phyloP scores from a whole-genome alignment of 1,140 invertebrate species.

The Trachymyrmex cornetzi region DNA sequence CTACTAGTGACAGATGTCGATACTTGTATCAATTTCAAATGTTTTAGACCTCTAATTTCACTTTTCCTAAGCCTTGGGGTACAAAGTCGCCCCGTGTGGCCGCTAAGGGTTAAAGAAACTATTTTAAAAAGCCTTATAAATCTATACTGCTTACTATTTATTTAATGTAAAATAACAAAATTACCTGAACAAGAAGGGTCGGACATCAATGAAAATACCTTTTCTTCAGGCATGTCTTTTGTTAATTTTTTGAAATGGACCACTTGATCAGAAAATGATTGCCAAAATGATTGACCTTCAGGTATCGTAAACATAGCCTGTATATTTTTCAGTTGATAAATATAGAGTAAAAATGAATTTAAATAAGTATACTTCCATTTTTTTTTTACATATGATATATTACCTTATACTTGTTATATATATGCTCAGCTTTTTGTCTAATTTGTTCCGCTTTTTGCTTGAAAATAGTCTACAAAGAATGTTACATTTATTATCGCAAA shows the following conservation, averaged over 20 bases:
- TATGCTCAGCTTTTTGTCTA: slow-evolving; percentile 89
- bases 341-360: slow-evolving; percentile 35
- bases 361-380: slow-evolving; percentile 21
- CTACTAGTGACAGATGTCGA: too few species aligned
- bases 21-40: too few species aligned
- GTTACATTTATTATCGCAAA: background rate
- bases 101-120: too few species aligned
- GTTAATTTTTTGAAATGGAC: slow-evolving; percentile 88
- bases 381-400: slow-evolving; percentile 53
- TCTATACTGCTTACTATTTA: background rate
- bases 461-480: slow-evolving; percentile 85
- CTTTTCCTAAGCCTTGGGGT: too few species aligned
- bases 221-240: slow-evolving; percentile 87
- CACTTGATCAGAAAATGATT: slow-evolving; percentile 88
- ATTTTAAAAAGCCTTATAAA: background rate
- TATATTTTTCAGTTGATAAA: slow-evolving; percentile 67
- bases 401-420: slow-evolving; percentile 90
- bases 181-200: slow-evolving; percentile 82
- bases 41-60: too few species aligned
- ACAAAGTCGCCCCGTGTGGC: too few species aligned
- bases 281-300: slow-evolving; percentile 87
- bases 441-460: slow-evolving; percentile 90
- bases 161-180: slow-evolving; percentile 3
- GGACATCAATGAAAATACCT: slow-evolving; percentile 87
- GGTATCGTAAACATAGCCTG: slow-evolving; percentile 86